phyloP scores from a whole-genome alignment of 1,140 invertebrate species.

The Pogonognathellus flavescens region DNA sequence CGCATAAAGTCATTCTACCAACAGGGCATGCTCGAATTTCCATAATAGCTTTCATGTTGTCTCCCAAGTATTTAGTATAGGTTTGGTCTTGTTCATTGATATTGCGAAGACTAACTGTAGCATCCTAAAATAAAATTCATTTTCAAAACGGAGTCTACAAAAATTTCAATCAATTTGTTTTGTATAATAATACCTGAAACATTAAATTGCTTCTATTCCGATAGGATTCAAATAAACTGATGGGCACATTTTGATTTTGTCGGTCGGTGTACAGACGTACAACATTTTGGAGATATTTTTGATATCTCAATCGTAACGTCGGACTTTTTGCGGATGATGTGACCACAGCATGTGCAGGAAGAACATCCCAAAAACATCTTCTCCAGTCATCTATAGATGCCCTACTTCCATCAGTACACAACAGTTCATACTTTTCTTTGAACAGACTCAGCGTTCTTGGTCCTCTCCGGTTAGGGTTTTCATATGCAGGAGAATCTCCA shows the following conservation, averaged over 20 bases:
- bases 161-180: not conserved
- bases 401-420: slow-evolving; percentile 87
- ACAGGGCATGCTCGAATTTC: slow-evolving; percentile 85
- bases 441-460: slow-evolving; percentile 46
- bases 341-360: slow-evolving; percentile 89
- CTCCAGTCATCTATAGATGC: slow-evolving; percentile 80
- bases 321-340: slow-evolving; percentile 82
- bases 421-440: slow-evolving; percentile 80
- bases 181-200: slow-evolving; percentile 74
- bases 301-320: slow-evolving; percentile 75
- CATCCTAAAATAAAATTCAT: slow-evolving; percentile 74
- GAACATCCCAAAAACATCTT: slow-evolving; percentile 87
- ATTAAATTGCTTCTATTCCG: slow-evolving; percentile 78
- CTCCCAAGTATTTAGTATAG: slow-evolving; percentile 75
- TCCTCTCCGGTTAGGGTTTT: not conserved
- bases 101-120: slow-evolving; percentile 75
- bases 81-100: slow-evolving; percentile 77
- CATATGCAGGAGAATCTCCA: not conserved
- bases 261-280: slow-evolving; percentile 70
- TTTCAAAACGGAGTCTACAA: not conserved
- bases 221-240: slow-evolving; percentile 82
- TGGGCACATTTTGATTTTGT: slow-evolving; percentile 71
- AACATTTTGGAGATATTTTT: slow-evolving; percentile 71
- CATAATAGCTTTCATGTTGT: slow-evolving; percentile 78
- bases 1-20: slow-evolving; percentile 84